phyloP scores from a whole-genome alignment of 2,797 vertebrate species.

The Harpagifer antarcticus region DNA sequence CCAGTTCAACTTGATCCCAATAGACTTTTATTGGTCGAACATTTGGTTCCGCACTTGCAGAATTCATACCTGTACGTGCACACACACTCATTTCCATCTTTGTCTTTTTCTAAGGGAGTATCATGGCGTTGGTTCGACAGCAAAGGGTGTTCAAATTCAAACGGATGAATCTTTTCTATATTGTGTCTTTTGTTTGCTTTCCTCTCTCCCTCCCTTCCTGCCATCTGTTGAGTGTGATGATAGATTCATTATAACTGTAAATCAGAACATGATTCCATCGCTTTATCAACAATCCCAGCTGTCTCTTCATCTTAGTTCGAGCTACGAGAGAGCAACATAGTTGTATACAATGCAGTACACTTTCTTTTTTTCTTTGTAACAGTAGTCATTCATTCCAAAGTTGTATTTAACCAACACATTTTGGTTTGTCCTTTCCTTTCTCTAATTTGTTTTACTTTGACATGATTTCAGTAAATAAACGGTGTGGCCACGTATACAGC shows the following conservation, averaged over 20 bases:
- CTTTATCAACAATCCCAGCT: constrained; percentile 56
- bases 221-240: constrained; percentile 81
- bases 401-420: constrained; percentile 87
- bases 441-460: constrained; percentile 68
- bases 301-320: constrained; percentile 71
- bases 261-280: constrained; percentile 76
- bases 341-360: constrained; percentile 86
- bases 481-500: constrained; percentile 80
- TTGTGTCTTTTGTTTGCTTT: constrained; percentile 63
- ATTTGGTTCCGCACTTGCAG: constrained; percentile 81
- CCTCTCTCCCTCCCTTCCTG: constrained; percentile 48
- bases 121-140: constrained; percentile 70
- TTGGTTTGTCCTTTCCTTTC: constrained; percentile 81
- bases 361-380: constrained; percentile 92
- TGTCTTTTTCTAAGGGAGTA: constrained; percentile 68
- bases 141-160: constrained; percentile 66
- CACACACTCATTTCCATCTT: constrained; percentile 48
- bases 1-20: constrained; percentile 90
- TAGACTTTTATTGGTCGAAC: constrained; percentile 92
- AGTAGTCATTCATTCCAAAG: constrained; percentile 81
- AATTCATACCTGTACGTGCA: constrained; percentile 47
- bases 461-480: constrained; percentile 85
- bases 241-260: constrained; percentile 82
- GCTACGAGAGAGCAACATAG: constrained; percentile 78
- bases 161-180: constrained; percentile 75